A percentile compares a stretch with the other conserved stretches of the same genome.
Evolutionary conservation across 2,113 vertebrate species (phyloP).

Genomic region (Mus spicilegus): DNA sequence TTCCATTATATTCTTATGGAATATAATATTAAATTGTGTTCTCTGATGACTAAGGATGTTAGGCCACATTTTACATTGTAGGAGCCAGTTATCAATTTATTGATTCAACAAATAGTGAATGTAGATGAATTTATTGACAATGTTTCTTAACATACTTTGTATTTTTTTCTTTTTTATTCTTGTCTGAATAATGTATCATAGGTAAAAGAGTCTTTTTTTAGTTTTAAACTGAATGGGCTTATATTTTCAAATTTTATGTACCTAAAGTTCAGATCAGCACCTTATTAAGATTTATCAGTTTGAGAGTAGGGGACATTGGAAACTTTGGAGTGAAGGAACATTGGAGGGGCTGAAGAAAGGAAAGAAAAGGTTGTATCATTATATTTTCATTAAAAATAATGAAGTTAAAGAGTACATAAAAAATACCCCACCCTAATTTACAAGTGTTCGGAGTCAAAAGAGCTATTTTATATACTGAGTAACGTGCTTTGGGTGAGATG

Average conservation of each 20-base stretch:
- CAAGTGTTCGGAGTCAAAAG: not conserved
- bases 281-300: conserved; percentile 35
- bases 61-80: not conserved
- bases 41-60: not conserved
- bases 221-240: not conserved
- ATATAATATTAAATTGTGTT: no score
- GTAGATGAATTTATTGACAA: not conserved
- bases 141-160: not conserved
- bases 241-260: conserved; percentile 39
- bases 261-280: conserved; percentile 48
- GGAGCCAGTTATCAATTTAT: not conserved
- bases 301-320: not conserved
- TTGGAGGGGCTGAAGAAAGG: not conserved
- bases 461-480: conserved; percentile 60
- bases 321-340: not conserved
- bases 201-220: conserved; percentile 31
- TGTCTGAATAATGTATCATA: conserved; percentile 42
- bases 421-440: not conserved
- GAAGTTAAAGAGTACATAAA: not conserved
- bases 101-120: conserved; percentile 18
- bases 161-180: conserved; percentile 33
- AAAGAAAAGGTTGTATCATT: not conserved
- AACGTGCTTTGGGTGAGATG: not conserved
- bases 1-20: not conserved
- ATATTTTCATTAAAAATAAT: not conserved